These are phyloP conservation scores for Champsocephalus esox DNA, from an alignment of 2,797 vertebrate genomes.

Conservation along the genomic window DNA sequence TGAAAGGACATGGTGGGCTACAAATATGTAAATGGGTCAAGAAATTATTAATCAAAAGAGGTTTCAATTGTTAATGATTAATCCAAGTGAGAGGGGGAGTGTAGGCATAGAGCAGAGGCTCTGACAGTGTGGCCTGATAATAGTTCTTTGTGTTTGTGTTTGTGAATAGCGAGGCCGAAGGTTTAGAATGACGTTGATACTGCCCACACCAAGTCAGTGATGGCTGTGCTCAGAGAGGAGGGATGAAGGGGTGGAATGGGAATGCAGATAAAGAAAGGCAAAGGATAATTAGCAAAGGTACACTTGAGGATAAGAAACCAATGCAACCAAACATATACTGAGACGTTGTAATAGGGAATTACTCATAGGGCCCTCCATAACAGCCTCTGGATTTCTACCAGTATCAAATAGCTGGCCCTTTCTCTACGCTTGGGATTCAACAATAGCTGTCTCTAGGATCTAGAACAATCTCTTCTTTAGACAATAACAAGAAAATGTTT, in stretches of 20 bases:
- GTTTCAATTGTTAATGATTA: conserved; percentile 50
- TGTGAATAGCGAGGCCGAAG: conserved; percentile 68
- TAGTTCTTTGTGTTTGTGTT: conserved; percentile 68
- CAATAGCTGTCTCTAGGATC: too few relatives aligned
- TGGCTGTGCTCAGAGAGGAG: conserved; percentile 33
- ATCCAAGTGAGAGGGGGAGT: conserved; percentile 30
- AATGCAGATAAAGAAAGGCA: conserved; percentile 15
- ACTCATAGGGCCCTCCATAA: too few relatives aligned
- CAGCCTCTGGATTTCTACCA: too few relatives aligned
- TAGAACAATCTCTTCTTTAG: too few relatives aligned
- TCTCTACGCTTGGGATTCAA: too few relatives aligned
- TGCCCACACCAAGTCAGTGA: conserved; percentile 69
- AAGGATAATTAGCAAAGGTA: conserved; percentile 22
- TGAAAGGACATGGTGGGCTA: not conserved
- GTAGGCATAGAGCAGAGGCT: conserved; percentile 46
- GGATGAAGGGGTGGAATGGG: conserved; percentile 14
- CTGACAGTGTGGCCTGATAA: conserved; percentile 58
- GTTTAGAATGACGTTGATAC: conserved; percentile 74
- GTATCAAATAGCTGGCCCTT: too few relatives aligned
- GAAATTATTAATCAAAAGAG: conserved; percentile 4
- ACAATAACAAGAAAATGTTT: too few relatives aligned
- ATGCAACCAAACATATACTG: not conserved
- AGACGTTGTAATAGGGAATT: too few relatives aligned
- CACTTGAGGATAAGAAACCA: not conserved
- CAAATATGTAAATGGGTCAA: not conserved